Evolutionary conservation across 2,888 invertebrate species (phyloP).

Genomic region (Caenorhabditis afra): DNA sequence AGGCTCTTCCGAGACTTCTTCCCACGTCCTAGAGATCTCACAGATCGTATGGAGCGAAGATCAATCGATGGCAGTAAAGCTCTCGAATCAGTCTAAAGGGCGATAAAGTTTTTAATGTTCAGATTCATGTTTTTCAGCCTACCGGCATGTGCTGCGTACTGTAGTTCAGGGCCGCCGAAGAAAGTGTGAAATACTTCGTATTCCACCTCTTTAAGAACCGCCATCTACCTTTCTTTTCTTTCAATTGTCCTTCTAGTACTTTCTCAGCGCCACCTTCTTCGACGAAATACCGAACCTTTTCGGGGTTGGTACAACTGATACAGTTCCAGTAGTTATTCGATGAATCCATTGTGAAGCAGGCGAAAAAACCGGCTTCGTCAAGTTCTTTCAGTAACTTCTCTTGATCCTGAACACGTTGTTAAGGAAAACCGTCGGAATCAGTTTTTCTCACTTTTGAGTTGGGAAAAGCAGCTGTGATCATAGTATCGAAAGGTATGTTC

Average conservation of each 20-base stretch:
- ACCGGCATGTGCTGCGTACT: slow-evolving; percentile 58
- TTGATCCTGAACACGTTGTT: slow-evolving; percentile 84
- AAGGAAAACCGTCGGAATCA: background rate
- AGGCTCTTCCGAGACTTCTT: slow-evolving; percentile 87
- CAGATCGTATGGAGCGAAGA: slow-evolving; percentile 93
- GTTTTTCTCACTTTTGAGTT: slow-evolving; percentile 84
- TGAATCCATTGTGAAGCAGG: slow-evolving; percentile 90
- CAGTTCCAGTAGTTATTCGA: slow-evolving; percentile 88
- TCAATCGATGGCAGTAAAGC: slow-evolving; percentile 84
- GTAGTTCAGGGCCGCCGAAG: slow-evolving; percentile 92
- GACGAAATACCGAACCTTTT: slow-evolving; percentile 61
- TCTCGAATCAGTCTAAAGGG: slow-evolving; percentile 54
- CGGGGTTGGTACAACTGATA: slow-evolving; percentile 87
- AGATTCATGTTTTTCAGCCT: background rate
- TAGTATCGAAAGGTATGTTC: slow-evolving; percentile 85
- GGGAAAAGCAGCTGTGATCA: slow-evolving; percentile 95
- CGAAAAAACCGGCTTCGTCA: slow-evolving; percentile 90
- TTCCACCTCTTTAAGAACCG: slow-evolving; percentile 92
- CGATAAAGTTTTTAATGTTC: slow-evolving; percentile 24
- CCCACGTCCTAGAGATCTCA: slow-evolving; percentile 90
- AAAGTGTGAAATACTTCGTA: slow-evolving; percentile 93
- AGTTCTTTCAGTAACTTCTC: slow-evolving; percentile 90
- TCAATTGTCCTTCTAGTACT: slow-evolving; percentile 86
- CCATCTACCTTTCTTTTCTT: slow-evolving; percentile 94
- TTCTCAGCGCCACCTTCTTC: slow-evolving; percentile 62